These are phyloP conservation scores for Struthio camelus DNA, from an alignment of 2,113 vertebrate species.

Conservation along the genomic window DNA sequence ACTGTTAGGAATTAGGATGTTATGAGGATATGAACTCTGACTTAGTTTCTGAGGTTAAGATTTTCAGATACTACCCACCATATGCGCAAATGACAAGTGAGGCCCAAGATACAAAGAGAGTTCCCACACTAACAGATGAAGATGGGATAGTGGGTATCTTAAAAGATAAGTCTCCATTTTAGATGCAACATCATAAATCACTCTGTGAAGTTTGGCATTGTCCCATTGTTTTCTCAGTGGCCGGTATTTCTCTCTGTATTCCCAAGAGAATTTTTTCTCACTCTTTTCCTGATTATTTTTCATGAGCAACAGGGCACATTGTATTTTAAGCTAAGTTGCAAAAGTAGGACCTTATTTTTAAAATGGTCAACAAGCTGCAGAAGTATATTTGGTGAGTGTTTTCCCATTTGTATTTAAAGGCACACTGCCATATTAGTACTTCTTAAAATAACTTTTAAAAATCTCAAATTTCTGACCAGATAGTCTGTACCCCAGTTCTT, in stretches of 20 bases:
- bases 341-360: not conserved
- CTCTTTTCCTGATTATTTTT: not conserved
- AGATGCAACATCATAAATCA: not conserved
- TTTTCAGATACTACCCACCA: not conserved
- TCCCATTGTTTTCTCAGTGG: not conserved
- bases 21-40: not conserved
- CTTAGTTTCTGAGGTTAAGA: not conserved
- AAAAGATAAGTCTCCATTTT: not conserved
- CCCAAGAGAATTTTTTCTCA: not conserved
- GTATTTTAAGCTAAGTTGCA: not conserved
- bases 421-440: not conserved
- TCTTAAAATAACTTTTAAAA: not conserved
- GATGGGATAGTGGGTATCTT: not conserved
- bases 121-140: not conserved
- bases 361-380: not conserved
- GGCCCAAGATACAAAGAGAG: not conserved
- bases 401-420: not conserved
- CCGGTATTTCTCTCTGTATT: not conserved
- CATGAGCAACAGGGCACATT: not conserved
- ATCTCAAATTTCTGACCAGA: not conserved
- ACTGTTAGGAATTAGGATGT: not conserved
- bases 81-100: not conserved
- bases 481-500: not conserved
- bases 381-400: not conserved
- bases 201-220: not conserved